A percentile compares a stretch with the other conserved stretches of the same genome.
Conservation (phyloP, 2,888 invertebrate species). For the Deroplatys truncata region DNA sequence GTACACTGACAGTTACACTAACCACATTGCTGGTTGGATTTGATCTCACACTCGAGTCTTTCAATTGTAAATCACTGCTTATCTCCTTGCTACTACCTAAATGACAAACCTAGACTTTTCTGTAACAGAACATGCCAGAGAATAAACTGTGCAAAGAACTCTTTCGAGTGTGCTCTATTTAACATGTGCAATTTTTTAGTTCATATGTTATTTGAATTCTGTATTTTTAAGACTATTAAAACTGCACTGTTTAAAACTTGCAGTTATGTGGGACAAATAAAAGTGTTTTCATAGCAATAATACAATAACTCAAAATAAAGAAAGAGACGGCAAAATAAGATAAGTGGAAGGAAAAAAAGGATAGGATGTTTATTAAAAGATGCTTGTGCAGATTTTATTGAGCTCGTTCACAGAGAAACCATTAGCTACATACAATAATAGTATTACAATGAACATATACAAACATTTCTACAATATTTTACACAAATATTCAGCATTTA, state of each 20-base stretch:
- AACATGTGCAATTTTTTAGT: no score
- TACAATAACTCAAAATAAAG: background rate
- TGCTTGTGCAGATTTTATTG: background rate
- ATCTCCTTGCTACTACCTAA: no score
- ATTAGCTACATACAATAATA: background rate
- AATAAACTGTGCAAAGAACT: no score
- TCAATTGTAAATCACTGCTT: no score
- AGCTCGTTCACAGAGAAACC: background rate
- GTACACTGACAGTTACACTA: no score
- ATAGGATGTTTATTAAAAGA: background rate
- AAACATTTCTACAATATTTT: background rate
- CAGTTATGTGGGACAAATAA: background rate
- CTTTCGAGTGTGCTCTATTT: no score
- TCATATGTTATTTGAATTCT: no score
- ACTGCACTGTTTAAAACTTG: background rate
- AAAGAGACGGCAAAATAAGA: background rate
- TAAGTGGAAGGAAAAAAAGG: background rate
- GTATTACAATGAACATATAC: background rate
- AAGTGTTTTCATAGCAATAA: background rate
- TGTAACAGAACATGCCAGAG: no score
- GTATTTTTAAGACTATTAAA: background rate
- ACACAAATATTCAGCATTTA: background rate
- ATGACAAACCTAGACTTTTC: no score
- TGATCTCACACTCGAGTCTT: no score
- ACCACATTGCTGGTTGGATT: no score